Percentiles rank a stretch among this genome's conserved stretches.
phyloP scores from a whole-genome alignment of 1,140 invertebrate species.

The Andrena cerasifolii region DNA sequence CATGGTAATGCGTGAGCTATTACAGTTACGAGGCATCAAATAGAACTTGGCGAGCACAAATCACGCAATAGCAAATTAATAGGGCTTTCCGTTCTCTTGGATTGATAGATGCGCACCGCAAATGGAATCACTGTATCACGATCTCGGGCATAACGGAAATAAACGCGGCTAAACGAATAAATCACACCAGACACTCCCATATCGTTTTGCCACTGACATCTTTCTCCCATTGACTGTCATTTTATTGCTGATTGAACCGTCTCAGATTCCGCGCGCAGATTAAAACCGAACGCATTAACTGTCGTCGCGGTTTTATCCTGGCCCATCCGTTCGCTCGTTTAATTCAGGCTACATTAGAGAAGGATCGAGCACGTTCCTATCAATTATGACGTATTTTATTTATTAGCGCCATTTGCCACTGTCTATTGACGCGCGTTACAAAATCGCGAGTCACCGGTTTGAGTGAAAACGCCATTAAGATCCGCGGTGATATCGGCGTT shows the following conservation, averaged over 20 bases:
- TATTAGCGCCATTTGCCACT: neutral
- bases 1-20: too few relatives aligned
- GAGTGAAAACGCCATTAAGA: neutral
- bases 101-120: constrained; percentile 4
- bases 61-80: neutral
- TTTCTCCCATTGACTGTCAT: neutral
- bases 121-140: neutral
- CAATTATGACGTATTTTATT: neutral
- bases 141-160: neutral
- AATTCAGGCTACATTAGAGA: too few relatives aligned
- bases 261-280: constrained; percentile 21
- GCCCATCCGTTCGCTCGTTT: too few relatives aligned
- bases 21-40: neutral
- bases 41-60: neutral
- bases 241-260: constrained; percentile 9
- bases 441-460: neutral
- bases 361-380: neutral
- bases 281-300: constrained; percentile 26
- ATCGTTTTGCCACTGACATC: neutral
- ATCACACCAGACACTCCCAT: constrained; percentile 21
- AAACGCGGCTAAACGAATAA: constrained; percentile 13
- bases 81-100: neutral
- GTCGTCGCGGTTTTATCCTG: constrained; percentile 23
- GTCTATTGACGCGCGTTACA: neutral
- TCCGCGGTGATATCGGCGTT: neutral